These are phyloP conservation scores for Bufotes viridis DNA, from an alignment of 2,797 vertebrate genomes.

Conservation along the genomic window DNA sequence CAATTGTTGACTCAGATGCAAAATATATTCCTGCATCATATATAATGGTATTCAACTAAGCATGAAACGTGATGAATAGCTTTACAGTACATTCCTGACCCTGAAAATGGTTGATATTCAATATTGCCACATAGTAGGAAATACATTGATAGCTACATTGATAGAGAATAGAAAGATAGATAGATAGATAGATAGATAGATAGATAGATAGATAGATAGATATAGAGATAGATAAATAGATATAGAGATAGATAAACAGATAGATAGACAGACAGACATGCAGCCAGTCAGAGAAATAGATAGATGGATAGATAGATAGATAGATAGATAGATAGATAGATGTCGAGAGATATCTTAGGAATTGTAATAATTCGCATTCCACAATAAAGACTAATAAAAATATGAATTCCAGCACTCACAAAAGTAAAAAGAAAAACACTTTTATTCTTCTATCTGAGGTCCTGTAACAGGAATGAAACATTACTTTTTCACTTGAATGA, in stretches of 20 bases:
- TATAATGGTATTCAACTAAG: neutral
- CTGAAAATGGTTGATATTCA: neutral
- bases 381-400: too few species aligned
- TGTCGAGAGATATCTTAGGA: neutral
- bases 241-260: neutral
- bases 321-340: slow-evolving; percentile 1
- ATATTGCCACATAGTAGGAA: neutral
- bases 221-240: slow-evolving; percentile 27
- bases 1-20: neutral
- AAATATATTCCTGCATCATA: neutral
- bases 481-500: too few species aligned
- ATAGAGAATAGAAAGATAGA: slow-evolving; percentile 9
- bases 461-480: too few species aligned
- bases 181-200: slow-evolving; percentile 10
- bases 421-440: too few species aligned
- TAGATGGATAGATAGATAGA: slow-evolving; percentile 25
- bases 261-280: slow-evolving; percentile 27
- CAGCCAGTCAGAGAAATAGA: neutral
- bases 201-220: slow-evolving; percentile 18
- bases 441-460: too few species aligned
- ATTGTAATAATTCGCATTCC: too few species aligned
- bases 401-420: too few species aligned
- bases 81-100: neutral
- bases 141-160: neutral
- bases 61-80: neutral